Conservation (phyloP, 1,140 invertebrate species). For the Macrosteles quadrilineatus region DNA sequence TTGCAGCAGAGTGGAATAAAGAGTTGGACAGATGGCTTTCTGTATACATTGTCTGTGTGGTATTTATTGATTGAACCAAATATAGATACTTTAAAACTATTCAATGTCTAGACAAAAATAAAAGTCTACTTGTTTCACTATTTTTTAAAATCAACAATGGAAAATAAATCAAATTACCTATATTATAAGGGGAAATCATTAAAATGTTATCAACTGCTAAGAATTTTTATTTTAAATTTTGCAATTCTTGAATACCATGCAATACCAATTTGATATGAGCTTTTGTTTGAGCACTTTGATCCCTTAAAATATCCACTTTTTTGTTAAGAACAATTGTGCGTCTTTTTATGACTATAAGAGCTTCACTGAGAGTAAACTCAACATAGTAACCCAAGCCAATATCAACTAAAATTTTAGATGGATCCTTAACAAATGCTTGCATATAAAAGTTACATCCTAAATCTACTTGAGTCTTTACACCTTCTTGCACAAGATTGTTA, state of each 20-base stretch:
- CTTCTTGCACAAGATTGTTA: constrained; percentile 54
- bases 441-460: constrained; percentile 75
- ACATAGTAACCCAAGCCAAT: constrained; percentile 74
- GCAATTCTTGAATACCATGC: constrained; percentile 62
- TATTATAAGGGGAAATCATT: too few species aligned
- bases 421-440: constrained; percentile 67
- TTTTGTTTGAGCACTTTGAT: constrained; percentile 68
- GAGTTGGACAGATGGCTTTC: too few species aligned
- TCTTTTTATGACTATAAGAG: constrained; percentile 67
- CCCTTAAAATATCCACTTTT: constrained; percentile 61
- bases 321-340: constrained; percentile 65
- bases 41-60: too few species aligned
- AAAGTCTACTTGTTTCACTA: too few species aligned
- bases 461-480: constrained; percentile 78
- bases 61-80: too few species aligned
- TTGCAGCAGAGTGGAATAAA: too few species aligned
- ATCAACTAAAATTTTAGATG: constrained; percentile 68
- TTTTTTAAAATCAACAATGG: too few species aligned
- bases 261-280: constrained; percentile 79
- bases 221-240: constrained; percentile 33
- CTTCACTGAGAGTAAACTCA: constrained; percentile 71
- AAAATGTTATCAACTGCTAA: too few species aligned
- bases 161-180: too few species aligned
- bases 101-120: too few species aligned
- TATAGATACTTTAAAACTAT: too few species aligned